phyloP scores from a whole-genome alignment of 2,797 vertebrate genomes.

The Steatocranus sp. region DNA sequence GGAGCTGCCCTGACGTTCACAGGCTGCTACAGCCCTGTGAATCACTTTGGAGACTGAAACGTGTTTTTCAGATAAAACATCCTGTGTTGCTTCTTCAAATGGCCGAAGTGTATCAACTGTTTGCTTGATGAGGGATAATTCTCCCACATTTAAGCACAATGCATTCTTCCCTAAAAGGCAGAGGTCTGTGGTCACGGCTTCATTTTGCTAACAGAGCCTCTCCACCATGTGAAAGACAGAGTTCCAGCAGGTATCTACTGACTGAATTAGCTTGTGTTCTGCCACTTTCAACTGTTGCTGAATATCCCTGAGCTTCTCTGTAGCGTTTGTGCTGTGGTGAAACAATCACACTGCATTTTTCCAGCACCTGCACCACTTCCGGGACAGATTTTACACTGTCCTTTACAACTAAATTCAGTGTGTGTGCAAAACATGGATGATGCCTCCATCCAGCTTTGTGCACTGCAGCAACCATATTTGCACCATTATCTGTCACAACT shows the following conservation, averaged over 20 bases:
- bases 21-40: not conserved
- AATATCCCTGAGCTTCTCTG: not conserved
- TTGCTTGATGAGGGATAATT: constrained; percentile 4
- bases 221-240: constrained; percentile 13
- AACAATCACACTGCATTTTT: not conserved
- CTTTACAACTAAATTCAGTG: not conserved
- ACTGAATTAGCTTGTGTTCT: constrained; percentile 15
- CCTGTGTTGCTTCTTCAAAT: not conserved
- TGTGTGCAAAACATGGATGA: constrained; percentile 3
- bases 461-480: constrained; percentile 22
- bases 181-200: constrained; percentile 13
- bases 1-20: not conserved
- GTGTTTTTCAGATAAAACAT: constrained; percentile 2
- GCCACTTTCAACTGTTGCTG: not conserved
- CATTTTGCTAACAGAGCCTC: constrained; percentile 2
- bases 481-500: constrained; percentile 13
- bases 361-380: not conserved
- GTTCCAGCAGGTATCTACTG: constrained; percentile 14
- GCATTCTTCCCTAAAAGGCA: not conserved
- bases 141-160: not conserved
- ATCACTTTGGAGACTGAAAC: constrained; percentile 3
- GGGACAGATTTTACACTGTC: not conserved
- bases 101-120: not conserved
- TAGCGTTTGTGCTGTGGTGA: constrained; percentile 3
- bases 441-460: constrained; percentile 19